These are phyloP conservation scores for Labeo calbasu DNA, from an alignment of 2,797 vertebrate genomes.

Conservation along the genomic window DNA sequence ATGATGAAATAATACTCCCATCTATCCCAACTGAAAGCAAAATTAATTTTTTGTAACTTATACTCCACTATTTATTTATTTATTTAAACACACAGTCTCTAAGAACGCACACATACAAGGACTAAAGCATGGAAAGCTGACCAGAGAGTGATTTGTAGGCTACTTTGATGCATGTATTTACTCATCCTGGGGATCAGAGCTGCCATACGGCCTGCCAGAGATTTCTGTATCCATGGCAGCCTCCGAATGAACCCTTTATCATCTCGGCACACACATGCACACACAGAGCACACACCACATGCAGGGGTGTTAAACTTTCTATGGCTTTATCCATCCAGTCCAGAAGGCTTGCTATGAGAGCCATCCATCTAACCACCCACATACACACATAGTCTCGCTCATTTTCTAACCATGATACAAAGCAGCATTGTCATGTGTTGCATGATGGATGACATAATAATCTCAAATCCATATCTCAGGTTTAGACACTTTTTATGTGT, in stretches of 20 bases:
- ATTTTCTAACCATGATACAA: constrained; percentile 7
- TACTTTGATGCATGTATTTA: constrained; percentile 19
- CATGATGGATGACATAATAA: constrained; percentile 23
- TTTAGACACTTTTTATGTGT: background rate
- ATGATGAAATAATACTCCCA: background rate
- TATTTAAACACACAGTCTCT: background rate
- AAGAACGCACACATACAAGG: background rate
- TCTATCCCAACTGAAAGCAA: background rate
- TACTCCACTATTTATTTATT: background rate
- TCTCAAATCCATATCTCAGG: background rate
- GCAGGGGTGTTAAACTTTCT: constrained; percentile 45
- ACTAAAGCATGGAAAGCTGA: constrained; percentile 1
- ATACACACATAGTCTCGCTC: background rate
- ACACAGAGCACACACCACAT: constrained; percentile 38
- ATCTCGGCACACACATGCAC: constrained; percentile 39
- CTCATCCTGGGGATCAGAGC: constrained; percentile 24
- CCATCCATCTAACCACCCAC: constrained; percentile 24
- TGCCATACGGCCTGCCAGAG: constrained; percentile 26
- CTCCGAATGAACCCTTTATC: constrained; percentile 41
- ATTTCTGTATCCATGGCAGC: constrained; percentile 51
- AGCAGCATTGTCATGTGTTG: constrained; percentile 10
- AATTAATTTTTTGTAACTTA: background rate
- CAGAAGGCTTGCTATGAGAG: constrained; percentile 46
- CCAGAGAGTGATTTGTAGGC: constrained; percentile 12
- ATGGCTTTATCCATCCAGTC: constrained; percentile 35